Evolutionary conservation across 2,888 invertebrate species (phyloP), one percentile per base, ranked within the genome.

Genomic region (Tenthredo scrophulariae): DNA sequence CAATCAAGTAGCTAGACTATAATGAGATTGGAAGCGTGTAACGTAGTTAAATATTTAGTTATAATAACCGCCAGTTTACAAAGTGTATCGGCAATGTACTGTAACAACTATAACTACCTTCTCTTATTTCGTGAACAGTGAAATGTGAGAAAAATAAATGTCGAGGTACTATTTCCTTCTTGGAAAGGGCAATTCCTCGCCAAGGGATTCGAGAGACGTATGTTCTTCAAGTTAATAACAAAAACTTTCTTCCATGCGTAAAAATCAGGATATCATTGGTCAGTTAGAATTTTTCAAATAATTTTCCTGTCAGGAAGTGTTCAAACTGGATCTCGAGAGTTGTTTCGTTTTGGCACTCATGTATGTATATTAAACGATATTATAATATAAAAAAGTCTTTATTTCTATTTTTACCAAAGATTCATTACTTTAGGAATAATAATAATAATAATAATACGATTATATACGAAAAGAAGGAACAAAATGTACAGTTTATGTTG

Each of bases 401-500:
- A 83, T 83, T 83, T 83, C 46, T 46, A 83, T 83, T 67, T 46
- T 67, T 46, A 83, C 37, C 67, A 83, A 83, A 67, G 62, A 46
- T 67, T 83, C 83, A 83, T 67, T 83, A 83, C 46, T 40, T 46
- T 67, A 67, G 13, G 22, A 67, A 67, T 67, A 67, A 67, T 33
- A 33, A 6, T 29, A 67, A 67, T 67, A 67, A 67, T 33, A 67
- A 6, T 29, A 67, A 33, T 67, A 67, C 67, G 67, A 33, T 54
- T 54, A 54, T n/a, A 67, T 33, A 67, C 67, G 29, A 33, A 67
- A 10, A 67, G 18, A 67, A 67, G 67, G 33, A 67, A 67, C 67
- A 83, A 83, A 83, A 83, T 83, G 67, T 83, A 83, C 83, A 83
- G 67, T 83, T 83, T 67, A 70, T 46, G 83, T 46, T 29, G 83